phyloP scores from a whole-genome alignment of 1,140 invertebrate species.

The Drosophila dunni region DNA sequence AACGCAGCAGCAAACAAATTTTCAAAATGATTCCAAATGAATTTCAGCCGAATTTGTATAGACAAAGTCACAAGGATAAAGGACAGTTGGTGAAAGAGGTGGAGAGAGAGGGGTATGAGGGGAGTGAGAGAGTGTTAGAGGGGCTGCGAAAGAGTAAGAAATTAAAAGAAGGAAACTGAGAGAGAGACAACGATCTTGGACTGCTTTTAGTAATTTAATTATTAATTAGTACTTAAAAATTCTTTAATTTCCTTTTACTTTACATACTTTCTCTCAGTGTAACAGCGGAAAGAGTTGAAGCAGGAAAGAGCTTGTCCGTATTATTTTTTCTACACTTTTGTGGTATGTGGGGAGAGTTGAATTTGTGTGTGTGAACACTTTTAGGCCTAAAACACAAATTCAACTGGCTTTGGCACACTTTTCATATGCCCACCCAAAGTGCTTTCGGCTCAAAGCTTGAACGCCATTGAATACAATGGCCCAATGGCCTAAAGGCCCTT shows the following conservation, averaged over 20 bases:
- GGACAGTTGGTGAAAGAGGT: neutral
- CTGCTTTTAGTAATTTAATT: no score
- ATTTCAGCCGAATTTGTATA: slow-evolving; percentile 69
- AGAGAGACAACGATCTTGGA: neutral
- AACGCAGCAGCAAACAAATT: slow-evolving; percentile 48
- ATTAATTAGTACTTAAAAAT: no score
- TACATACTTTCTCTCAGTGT: no score
- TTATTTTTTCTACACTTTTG: no score
- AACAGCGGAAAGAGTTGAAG: no score
- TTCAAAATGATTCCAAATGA: slow-evolving; percentile 31
- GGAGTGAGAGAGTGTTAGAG: neutral
- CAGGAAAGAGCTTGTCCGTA: no score
- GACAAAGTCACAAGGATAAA: neutral
- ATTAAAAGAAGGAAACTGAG: neutral
- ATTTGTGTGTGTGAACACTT: slow-evolving; percentile 30
- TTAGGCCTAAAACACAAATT: slow-evolving; percentile 52
- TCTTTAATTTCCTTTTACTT: no score
- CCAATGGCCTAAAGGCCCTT: slow-evolving; percentile 37
- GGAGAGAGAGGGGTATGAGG: neutral
- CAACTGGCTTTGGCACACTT: slow-evolving; percentile 70
- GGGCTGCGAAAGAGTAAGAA: neutral
- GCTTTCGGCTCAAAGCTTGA: slow-evolving; percentile 45
- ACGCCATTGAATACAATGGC: slow-evolving; percentile 64
- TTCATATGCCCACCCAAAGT: slow-evolving; percentile 52
- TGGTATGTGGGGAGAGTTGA: neutral